Conservation (phyloP, 2,888 invertebrate species). For the Melipona bicolor region DNA sequence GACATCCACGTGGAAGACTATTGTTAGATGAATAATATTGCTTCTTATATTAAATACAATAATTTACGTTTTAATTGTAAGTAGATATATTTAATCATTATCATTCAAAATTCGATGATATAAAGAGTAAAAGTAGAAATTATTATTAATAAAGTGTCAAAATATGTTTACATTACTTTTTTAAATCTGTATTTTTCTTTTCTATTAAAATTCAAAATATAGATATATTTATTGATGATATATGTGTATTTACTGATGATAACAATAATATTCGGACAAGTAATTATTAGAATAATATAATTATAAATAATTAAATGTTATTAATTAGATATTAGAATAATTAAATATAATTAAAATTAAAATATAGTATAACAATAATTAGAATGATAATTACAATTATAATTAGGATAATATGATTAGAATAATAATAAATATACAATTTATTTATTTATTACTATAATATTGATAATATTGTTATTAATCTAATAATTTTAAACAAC, state of each 20-base stretch:
- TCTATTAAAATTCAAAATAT: background rate
- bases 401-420: too few relatives aligned
- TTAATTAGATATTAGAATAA: too few relatives aligned
- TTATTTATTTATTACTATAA: too few relatives aligned
- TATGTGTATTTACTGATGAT: background rate
- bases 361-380: too few relatives aligned
- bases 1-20: background rate
- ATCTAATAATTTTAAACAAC: too few relatives aligned
- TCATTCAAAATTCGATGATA: background rate
- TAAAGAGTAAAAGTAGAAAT: background rate
- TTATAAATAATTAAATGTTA: too few relatives aligned
- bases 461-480: too few relatives aligned
- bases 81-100: background rate
- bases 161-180: background rate
- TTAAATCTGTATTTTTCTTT: background rate
- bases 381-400: too few relatives aligned
- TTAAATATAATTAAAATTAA: too few relatives aligned
- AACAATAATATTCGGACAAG: background rate
- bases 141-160: background rate
- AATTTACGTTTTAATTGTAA: background rate
- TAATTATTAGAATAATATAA: background rate
- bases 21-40: background rate
- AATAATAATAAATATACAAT: too few relatives aligned
- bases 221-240: background rate
- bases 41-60: background rate